Evolutionary conservation across 2,113 vertebrate genomes (phyloP).

Genomic region (Solea solea): DNA sequence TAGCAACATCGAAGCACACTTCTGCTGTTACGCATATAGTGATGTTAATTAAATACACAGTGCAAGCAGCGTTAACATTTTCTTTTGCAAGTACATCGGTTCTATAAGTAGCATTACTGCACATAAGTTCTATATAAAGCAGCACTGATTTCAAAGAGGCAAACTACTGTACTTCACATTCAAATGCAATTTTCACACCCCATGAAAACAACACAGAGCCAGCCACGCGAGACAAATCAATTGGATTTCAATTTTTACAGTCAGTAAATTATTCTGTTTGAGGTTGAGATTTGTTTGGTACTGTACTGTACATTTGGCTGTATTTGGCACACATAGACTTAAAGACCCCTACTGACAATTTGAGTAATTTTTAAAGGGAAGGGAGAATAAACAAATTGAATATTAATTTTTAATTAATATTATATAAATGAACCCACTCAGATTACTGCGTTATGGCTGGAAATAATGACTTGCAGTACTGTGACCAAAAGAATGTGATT

Average conservation of each 20-base stretch:
- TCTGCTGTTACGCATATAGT: conserved; percentile 40
- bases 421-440: conserved; percentile 11
- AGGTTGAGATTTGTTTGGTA: not conserved
- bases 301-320: not conserved
- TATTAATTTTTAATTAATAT: conserved; percentile 12
- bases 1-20: conserved; percentile 47
- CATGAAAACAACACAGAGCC: conserved; percentile 51
- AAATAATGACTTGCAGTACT: conserved; percentile 18
- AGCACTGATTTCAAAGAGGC: conserved; percentile 61
- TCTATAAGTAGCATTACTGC: conserved; percentile 62
- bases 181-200: conserved; percentile 73
- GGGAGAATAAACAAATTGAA: not conserved
- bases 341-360: conserved; percentile 2
- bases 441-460: conserved; percentile 5
- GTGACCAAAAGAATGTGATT: conserved; percentile 22
- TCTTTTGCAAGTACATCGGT: conserved; percentile 61
- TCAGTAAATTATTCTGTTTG: conserved; percentile 8
- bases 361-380: not conserved
- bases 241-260: conserved; percentile 9
- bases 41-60: conserved; percentile 49
- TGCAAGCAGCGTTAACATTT: conserved; percentile 65
- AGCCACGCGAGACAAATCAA: conserved; percentile 6
- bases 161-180: conserved; percentile 69
- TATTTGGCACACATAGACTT: conserved; percentile 25
- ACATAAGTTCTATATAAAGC: conserved; percentile 70